Evolutionary conservation across 2,888 invertebrate species (phyloP).

Genomic region (Scaptomyza cyrtandrae): DNA sequence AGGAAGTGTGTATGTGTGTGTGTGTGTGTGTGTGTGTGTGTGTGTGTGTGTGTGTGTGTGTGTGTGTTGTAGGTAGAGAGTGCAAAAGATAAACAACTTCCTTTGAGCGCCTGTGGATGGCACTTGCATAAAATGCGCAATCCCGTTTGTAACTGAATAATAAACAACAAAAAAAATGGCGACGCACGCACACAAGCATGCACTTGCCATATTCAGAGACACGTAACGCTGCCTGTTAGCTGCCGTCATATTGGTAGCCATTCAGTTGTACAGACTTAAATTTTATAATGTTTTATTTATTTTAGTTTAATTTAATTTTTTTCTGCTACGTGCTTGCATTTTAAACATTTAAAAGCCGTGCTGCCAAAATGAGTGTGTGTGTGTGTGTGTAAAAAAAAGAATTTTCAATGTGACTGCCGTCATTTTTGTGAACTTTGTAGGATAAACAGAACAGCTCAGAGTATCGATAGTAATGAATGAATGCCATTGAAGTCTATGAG

Average conservation of each 20-base stretch:
- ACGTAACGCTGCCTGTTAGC: slow-evolving; percentile 36
- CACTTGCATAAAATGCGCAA: slow-evolving; percentile 64
- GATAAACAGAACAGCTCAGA: too few relatives aligned
- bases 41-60: too few relatives aligned
- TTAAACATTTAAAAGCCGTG: slow-evolving; percentile 27
- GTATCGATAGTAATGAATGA: too few relatives aligned
- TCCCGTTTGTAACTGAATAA: slow-evolving; percentile 57
- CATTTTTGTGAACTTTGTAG: slow-evolving; percentile 1
- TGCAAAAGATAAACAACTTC: slow-evolving; percentile 67
- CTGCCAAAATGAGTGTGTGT: neutral
- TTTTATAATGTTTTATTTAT: neutral
- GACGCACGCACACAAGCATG: slow-evolving; percentile 32
- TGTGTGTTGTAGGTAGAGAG: neutral
- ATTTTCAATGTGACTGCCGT: slow-evolving; percentile 41
- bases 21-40: too few relatives aligned
- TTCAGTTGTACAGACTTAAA: slow-evolving; percentile 13
- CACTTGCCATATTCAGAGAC: slow-evolving; percentile 22
- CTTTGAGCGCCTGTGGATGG: slow-evolving; percentile 52
- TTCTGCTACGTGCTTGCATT: slow-evolving; percentile 7
- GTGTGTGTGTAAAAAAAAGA: slow-evolving; percentile 16
- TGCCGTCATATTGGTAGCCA: slow-evolving; percentile 40
- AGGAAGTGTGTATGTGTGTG: too few relatives aligned
- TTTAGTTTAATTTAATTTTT: neutral
- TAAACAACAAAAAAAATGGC: slow-evolving; percentile 31
- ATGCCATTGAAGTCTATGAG: slow-evolving; percentile 21